Conservation (phyloP, 2,888 invertebrate genomes). For the Harpagoxenus sublaevis region DNA sequence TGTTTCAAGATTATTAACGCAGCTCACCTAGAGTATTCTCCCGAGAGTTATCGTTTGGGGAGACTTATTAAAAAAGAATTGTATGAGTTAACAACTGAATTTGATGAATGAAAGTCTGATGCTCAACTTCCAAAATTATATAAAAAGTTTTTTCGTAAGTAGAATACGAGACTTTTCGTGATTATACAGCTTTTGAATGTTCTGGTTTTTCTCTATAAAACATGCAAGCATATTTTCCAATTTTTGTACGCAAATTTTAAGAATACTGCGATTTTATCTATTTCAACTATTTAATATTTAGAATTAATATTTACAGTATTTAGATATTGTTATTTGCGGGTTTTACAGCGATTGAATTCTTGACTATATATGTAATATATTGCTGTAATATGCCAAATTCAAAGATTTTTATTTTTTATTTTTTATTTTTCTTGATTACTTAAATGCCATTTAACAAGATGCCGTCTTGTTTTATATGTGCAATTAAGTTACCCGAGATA, state of each 20-base stretch:
- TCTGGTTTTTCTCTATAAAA: not conserved
- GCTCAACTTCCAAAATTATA: conserved; percentile 24
- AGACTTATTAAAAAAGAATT: conserved; percentile 8
- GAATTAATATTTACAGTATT: not conserved
- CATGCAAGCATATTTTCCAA: not conserved
- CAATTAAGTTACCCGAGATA: not conserved
- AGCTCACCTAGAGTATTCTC: not conserved
- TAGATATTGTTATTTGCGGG: not conserved
- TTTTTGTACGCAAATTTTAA: not conserved
- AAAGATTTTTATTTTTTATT: not conserved
- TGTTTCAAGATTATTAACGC: conserved; percentile 5
- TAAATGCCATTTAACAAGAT: not conserved
- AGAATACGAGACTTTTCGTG: not conserved
- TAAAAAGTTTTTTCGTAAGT: not conserved
- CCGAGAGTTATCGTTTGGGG: conserved; percentile 10
- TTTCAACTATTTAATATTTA: not conserved
- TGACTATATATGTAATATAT: not conserved
- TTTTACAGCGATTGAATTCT: not conserved
- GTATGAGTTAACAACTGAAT: not conserved
- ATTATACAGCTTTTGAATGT: not conserved
- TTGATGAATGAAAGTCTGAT: not conserved
- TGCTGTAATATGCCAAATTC: not conserved
- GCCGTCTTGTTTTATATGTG: conserved; percentile 1
- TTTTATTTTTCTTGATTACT: not conserved
- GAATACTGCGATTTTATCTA: not conserved